phyloP scores from a whole-genome alignment of 2,888 invertebrate species.

The Spicauda simplicius region DNA sequence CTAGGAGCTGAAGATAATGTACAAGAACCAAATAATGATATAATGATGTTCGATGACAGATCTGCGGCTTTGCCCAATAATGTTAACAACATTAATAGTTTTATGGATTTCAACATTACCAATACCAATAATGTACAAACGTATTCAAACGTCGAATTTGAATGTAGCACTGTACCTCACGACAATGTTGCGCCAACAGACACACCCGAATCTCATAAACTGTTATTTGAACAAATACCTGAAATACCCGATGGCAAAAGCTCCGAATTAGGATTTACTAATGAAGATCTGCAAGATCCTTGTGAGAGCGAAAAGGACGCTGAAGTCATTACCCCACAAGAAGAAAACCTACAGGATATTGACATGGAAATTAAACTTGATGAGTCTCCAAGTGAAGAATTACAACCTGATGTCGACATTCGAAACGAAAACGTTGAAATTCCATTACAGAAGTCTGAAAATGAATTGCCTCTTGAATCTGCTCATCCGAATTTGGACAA shows the following conservation, averaged over 20 bases:
- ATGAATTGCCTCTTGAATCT: conserved; percentile 34
- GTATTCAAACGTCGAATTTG: conserved; percentile 67
- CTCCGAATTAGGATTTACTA: conserved; percentile 74
- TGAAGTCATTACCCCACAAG: conserved; percentile 63
- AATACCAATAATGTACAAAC: conserved; percentile 60
- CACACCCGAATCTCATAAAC: conserved; percentile 80
- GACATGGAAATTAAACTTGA: conserved; percentile 68
- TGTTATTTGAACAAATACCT: conserved; percentile 79
- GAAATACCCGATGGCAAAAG: conserved; percentile 81
- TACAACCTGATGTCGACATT: conserved; percentile 40
- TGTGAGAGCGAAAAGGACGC: conserved; percentile 69
- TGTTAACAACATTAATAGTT: conserved; percentile 57
- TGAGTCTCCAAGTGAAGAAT: conserved; percentile 57
- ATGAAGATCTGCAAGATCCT: conserved; percentile 68
- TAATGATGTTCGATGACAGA: conserved; percentile 65
- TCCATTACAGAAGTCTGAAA: conserved; percentile 18
- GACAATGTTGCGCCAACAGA: conserved; percentile 70
- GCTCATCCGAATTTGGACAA: conserved; percentile 45
- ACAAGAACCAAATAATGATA: conserved; percentile 73
- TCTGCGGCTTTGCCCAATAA: conserved; percentile 50
- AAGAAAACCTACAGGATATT: conserved; percentile 68
- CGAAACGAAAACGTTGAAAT: conserved; percentile 35
- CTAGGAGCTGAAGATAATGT: conserved; percentile 52
- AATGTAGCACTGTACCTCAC: conserved; percentile 59
- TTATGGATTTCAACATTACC: conserved; percentile 61